A percentile compares a stretch with the other conserved stretches of the same genome.
Evolutionary conservation across 2,888 invertebrate species (phyloP).

Genomic region (Acleris emargana): DNA sequence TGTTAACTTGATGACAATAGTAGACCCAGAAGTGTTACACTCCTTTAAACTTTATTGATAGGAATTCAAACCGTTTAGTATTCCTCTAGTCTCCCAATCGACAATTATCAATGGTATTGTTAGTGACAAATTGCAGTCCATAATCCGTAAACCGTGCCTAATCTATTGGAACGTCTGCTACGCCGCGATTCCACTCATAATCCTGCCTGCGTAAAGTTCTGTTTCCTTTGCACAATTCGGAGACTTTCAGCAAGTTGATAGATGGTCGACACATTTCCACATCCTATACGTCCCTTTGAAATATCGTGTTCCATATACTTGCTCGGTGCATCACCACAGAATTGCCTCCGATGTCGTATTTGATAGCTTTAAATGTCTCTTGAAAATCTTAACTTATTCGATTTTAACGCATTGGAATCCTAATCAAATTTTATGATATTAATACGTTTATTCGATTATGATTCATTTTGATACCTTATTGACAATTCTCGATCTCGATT

Average conservation of each 20-base stretch:
- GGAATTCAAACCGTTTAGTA: background rate
- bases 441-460: too few relatives aligned
- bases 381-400: too few relatives aligned
- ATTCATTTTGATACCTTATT: too few relatives aligned
- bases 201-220: background rate
- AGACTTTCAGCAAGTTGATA: conserved; percentile 15
- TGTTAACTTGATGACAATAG: background rate
- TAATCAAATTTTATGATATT: too few relatives aligned
- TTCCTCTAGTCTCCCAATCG: conserved; percentile 17
- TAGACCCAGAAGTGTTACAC: too few relatives aligned
- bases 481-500: too few relatives aligned
- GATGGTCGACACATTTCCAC: conserved; percentile 31
- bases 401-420: too few relatives aligned
- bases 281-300: conserved; percentile 32
- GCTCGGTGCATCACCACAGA: background rate
- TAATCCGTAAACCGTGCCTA: conserved; percentile 26
- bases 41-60: too few relatives aligned
- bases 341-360: background rate
- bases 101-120: conserved; percentile 32
- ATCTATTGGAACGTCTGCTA: conserved; percentile 24
- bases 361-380: background rate
- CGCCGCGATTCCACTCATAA: conserved; percentile 1
- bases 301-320: conserved; percentile 22
- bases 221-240: background rate
- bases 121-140: conserved; percentile 33